phyloP scores from a whole-genome alignment of 2,888 invertebrate genomes.

The Eristalis arbustorum region DNA sequence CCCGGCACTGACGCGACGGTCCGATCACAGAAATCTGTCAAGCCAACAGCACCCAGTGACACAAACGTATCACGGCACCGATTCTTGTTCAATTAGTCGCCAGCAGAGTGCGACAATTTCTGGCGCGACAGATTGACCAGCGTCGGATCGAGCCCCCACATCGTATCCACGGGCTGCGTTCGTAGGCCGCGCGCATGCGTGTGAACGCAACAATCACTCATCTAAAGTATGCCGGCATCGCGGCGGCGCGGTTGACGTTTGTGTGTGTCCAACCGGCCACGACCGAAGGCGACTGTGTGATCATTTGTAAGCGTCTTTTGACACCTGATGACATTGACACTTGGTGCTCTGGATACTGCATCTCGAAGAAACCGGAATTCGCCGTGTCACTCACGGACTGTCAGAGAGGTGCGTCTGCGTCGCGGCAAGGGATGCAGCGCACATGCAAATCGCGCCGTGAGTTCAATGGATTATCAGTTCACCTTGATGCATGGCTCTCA shows the following conservation, averaged over 20 bases:
- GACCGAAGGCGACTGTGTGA: conserved; percentile 21
- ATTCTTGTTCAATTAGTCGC: conserved; percentile 65
- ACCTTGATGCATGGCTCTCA: conserved; percentile 67
- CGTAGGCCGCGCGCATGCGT: conserved; percentile 15
- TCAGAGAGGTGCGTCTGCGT: neutral
- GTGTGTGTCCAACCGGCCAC: neutral
- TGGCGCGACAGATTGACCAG: conserved; percentile 14
- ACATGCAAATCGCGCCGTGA: conserved; percentile 25
- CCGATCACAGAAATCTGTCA: conserved; percentile 14
- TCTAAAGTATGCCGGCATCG: conserved; percentile 58
- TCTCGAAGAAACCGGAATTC: conserved; percentile 63
- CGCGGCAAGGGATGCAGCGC: neutral
- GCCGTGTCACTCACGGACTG: conserved; percentile 53
- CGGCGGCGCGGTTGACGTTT: neutral
- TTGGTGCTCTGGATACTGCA: conserved; percentile 62
- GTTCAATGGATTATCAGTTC: conserved; percentile 66
- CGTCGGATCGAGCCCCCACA: neutral
- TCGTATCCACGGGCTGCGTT: neutral
- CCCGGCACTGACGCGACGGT: neutral
- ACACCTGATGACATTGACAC: conserved; percentile 71
- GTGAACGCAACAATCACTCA: conserved; percentile 70
- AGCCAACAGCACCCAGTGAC: conserved; percentile 19
- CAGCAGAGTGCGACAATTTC: conserved; percentile 6
- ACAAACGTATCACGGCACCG: conserved; percentile 48
- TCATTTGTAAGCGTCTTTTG: conserved; percentile 68